Conservation (phyloP, 1,140 invertebrate genomes). For the Dermatophagoides farinae region DNA sequence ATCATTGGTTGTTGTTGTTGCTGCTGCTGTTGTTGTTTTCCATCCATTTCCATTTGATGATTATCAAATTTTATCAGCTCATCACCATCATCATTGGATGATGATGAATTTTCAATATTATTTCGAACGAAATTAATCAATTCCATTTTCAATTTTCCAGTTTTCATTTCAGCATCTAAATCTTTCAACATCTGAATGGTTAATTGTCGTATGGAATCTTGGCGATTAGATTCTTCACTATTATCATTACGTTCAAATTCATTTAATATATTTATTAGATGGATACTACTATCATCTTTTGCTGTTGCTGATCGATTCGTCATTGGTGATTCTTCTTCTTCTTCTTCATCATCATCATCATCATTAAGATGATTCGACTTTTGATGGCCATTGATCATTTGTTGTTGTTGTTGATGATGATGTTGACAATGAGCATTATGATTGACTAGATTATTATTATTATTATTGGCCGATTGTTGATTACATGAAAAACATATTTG, state of each 20-base stretch:
- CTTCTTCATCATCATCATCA: not conserved
- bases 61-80: not conserved
- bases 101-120: not conserved
- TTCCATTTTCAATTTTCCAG: not conserved
- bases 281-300: not conserved
- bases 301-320: not conserved
- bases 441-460: not conserved
- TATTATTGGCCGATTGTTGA: not conserved
- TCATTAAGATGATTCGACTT: not conserved
- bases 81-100: not conserved
- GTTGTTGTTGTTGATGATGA: not conserved
- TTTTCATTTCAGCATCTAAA: slow-evolving; percentile 1
- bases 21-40: not conserved
- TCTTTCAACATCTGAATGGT: slow-evolving; percentile 7
- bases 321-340: not conserved
- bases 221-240: not conserved
- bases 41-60: not conserved
- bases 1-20: not conserved
- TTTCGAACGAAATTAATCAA: not conserved
- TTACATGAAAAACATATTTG: not conserved
- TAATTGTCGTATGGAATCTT: slow-evolving; percentile 2
- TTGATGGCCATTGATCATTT: not conserved
- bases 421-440: not conserved
- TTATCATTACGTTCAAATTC: not conserved
- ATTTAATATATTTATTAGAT: slow-evolving; percentile 2